These are phyloP conservation scores for Malacoctenus gilli DNA, from an alignment of 2,797 vertebrate genomes.

Conservation along the genomic window DNA sequence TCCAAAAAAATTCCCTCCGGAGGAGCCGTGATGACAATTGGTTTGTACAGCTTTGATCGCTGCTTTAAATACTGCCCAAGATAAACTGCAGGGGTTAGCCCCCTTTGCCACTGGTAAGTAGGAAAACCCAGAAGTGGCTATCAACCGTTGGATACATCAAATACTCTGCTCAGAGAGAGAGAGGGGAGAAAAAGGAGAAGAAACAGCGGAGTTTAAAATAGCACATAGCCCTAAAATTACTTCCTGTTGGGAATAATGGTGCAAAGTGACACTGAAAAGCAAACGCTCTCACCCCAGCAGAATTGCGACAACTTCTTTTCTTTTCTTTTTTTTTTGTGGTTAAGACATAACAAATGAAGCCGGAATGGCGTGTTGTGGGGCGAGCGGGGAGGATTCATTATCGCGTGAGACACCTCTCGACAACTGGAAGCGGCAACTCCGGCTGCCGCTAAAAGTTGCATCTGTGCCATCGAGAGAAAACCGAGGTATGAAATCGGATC, in stretches of 20 bases:
- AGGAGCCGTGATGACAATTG: conserved; percentile 85
- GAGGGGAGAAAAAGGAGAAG: too few species aligned
- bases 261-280: conserved; percentile 30
- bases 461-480: conserved; percentile 24
- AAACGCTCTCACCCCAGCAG: conserved; percentile 24
- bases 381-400: conserved; percentile 15
- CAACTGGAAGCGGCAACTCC: conserved; percentile 15
- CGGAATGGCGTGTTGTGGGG: conserved; percentile 3
- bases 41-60: conserved; percentile 88
- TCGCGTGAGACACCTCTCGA: conserved; percentile 33
- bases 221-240: conserved; percentile 54
- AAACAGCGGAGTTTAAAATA: conserved; percentile 60
- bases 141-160: conserved; percentile 66
- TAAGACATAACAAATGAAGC: conserved; percentile 38
- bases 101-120: conserved; percentile 78
- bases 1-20: conserved; percentile 83
- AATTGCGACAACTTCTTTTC: conserved; percentile 18
- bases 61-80: conserved; percentile 84
- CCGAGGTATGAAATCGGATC: conserved; percentile 15
- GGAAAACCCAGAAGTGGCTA: conserved; percentile 72
- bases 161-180: conserved; percentile 51
- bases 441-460: conserved; percentile 29
- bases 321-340: too few species aligned
- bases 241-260: conserved; percentile 47
- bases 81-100: conserved; percentile 84